Percentiles rank a stretch among this genome's conserved stretches.
Conservation (phyloP, 2,797 vertebrate species). For the Phyllotis vaccarum region DNA sequence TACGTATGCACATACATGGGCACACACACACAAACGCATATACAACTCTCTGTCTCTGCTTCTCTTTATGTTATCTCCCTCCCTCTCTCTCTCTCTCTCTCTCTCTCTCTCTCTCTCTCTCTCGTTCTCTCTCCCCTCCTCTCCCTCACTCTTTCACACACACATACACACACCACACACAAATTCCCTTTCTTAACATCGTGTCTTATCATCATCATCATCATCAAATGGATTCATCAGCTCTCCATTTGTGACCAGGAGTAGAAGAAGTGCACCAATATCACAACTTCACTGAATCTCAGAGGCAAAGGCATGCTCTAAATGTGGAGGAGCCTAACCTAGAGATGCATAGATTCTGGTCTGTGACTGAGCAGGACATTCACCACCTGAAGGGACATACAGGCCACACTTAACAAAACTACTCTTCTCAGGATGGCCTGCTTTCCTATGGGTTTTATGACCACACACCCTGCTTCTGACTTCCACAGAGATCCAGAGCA, state of each 20-base stretch:
- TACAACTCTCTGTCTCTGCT: neutral
- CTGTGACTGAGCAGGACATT: neutral
- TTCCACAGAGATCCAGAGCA: slow-evolving; percentile 17
- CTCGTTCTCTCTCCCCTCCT: no score
- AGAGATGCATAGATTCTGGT: neutral
- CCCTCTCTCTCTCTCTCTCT: neutral
- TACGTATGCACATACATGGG: neutral
- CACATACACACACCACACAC: neutral
- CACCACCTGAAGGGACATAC: neutral
- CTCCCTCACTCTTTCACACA: no score
- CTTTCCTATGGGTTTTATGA: slow-evolving; percentile 26
- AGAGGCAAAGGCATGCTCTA: neutral
- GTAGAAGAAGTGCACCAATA: neutral
- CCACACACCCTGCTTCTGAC: neutral
- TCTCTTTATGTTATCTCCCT: neutral
- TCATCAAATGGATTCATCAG: neutral
- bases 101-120: no score
- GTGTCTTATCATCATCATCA: neutral
- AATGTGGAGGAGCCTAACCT: neutral
- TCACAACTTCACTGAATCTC: neutral
- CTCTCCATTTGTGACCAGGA: neutral
- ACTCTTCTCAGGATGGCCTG: neutral
- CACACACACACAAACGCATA: neutral
- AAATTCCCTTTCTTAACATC: neutral
- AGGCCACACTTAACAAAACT: neutral